phyloP scores from a whole-genome alignment of 2,888 invertebrate genomes.

The Coecobrya sp. region DNA sequence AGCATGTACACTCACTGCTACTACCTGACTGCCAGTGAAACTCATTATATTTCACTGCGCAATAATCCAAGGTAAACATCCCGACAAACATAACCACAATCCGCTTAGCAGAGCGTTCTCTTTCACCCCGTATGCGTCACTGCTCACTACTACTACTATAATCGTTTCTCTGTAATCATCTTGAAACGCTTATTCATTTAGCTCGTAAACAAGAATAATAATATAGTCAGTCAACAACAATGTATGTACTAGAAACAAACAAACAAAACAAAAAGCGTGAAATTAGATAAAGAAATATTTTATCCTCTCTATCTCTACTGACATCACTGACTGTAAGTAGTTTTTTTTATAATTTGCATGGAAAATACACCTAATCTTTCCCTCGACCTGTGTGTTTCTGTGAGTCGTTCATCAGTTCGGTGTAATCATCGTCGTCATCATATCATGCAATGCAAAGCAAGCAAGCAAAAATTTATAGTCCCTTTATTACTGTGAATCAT shows the following conservation, averaged over 20 bases:
- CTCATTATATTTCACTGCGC: conserved; percentile 18
- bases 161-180: conserved; percentile 13
- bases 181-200: conserved; percentile 19
- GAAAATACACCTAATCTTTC: conserved; percentile 29
- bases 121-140: not conserved
- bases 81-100: not conserved
- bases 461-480: not conserved
- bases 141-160: not conserved
- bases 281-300: not conserved
- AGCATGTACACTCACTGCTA: not conserved
- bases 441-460: not conserved
- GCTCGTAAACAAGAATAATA: not conserved
- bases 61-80: not conserved
- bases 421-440: not conserved
- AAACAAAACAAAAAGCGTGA: not conserved
- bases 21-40: not conserved
- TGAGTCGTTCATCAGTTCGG: conserved; percentile 8
- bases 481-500: not conserved
- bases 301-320: not conserved
- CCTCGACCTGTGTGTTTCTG: not conserved
- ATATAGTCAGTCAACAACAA: conserved; percentile 32
- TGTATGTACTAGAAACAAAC: conserved; percentile 8
- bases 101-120: conserved; percentile 8
- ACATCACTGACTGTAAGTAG: conserved; percentile 6
- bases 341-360: not conserved